Percentiles rank a stretch among this genome's conserved stretches.
Evolutionary conservation across 35 echinoderm and acorn worm genomes (phyloP).

Genomic region (Amphiura filiformis): DNA sequence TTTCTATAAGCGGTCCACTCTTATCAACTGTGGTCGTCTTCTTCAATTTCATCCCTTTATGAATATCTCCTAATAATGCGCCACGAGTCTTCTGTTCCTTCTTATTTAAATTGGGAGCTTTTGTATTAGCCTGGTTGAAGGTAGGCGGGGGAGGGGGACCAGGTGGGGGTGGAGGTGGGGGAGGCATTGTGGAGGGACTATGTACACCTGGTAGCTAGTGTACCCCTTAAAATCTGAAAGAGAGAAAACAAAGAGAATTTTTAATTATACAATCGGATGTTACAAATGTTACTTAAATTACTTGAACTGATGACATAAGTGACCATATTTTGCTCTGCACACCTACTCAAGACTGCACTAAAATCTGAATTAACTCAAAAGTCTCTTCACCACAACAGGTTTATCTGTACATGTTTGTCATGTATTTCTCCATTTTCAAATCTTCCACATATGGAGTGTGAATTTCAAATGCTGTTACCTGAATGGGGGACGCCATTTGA

Average conservation of each 20-base stretch:
- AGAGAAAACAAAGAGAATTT: neutral
- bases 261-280: too few relatives aligned
- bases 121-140: constrained; percentile 44
- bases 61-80: constrained; percentile 64
- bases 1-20: constrained; percentile 59
- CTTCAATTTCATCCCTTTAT: constrained; percentile 77
- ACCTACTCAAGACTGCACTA: too few relatives aligned
- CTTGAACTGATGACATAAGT: too few relatives aligned
- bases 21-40: constrained; percentile 80
- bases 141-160: constrained; percentile 76
- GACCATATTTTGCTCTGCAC: too few relatives aligned
- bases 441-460: too few relatives aligned
- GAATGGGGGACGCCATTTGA: too few relatives aligned
- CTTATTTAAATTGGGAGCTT: constrained; percentile 30
- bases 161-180: constrained; percentile 71
- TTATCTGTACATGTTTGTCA: too few relatives aligned
- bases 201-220: neutral
- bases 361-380: too few relatives aligned
- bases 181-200: constrained; percentile 49
- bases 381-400: too few relatives aligned
- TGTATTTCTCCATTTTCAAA: too few relatives aligned
- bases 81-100: constrained; percentile 43
- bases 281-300: too few relatives aligned
- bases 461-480: too few relatives aligned
- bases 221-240: neutral